Evolutionary conservation across 2,113 vertebrate genomes (phyloP).

Genomic region (Melanostigma gelatinosum): DNA sequence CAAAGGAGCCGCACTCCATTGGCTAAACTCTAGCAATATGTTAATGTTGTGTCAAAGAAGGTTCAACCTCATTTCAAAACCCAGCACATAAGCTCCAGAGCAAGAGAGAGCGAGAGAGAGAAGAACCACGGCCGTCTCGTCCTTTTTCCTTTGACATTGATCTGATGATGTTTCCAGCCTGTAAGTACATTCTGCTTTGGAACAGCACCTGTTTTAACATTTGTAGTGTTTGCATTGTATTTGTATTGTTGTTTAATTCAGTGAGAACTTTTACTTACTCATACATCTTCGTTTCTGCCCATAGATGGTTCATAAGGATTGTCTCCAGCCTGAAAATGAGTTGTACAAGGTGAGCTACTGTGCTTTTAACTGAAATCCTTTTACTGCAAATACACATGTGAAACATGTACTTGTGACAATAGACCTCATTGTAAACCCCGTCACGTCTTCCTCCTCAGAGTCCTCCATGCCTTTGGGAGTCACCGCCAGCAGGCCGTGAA

Average conservation of each 20-base stretch:
- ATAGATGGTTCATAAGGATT: constrained; percentile 21
- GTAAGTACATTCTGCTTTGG: constrained; percentile 48
- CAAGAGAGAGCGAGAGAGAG: not conserved
- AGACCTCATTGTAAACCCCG: not conserved
- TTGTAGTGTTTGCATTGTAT: not conserved
- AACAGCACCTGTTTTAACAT: not conserved
- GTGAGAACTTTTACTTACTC: not conserved
- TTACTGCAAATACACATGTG: not conserved
- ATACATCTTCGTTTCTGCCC: constrained; percentile 1
- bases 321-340: constrained; percentile 52
- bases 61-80: constrained; percentile 32
- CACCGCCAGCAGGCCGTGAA: constrained; percentile 30
- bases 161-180: not conserved
- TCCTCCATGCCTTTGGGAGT: constrained; percentile 62
- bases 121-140: not conserved
- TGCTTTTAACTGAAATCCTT: not conserved
- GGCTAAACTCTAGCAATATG: constrained; percentile 24
- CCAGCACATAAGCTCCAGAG: constrained; percentile 15
- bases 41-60: not conserved
- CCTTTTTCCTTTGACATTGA: not conserved
- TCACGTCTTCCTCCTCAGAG: constrained; percentile 58
- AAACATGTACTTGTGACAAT: not conserved
- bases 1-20: constrained; percentile 32
- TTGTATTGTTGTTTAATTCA: not conserved
- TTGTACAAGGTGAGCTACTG: constrained; percentile 59